A percentile compares a stretch with the other conserved stretches of the same genome.
These are phyloP conservation scores for Hirundo rustica DNA, from an alignment of 2,797 vertebrate species.

Conservation along the genomic window DNA sequence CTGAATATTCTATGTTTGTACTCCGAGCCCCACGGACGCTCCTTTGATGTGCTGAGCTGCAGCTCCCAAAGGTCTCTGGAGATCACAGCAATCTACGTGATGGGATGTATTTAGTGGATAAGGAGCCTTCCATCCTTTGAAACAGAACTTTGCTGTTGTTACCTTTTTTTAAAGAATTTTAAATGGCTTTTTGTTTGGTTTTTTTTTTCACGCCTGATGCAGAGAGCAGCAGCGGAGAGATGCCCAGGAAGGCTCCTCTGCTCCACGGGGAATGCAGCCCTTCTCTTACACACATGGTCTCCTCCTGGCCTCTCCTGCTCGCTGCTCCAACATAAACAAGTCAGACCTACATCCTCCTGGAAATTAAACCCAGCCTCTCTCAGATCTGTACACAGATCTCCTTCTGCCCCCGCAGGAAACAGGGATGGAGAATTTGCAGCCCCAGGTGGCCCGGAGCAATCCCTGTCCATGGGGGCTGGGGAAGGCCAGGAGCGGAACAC, in stretches of 20 bases:
- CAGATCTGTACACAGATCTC: neutral
- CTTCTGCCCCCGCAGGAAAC: neutral
- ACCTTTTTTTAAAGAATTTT: neutral
- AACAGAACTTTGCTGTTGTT: neutral
- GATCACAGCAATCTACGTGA: neutral
- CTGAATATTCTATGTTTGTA: neutral
- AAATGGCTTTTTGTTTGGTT: neutral
- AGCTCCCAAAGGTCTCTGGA: neutral
- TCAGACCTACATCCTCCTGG: neutral
- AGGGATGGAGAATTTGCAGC: neutral
- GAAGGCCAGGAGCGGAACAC: neutral
- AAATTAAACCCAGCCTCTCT: neutral
- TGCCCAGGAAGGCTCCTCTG: neutral
- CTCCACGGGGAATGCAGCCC: neutral
- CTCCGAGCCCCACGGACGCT: neutral
- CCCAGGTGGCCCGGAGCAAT: neutral
- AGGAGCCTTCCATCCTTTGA: neutral
- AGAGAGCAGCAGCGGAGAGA: neutral
- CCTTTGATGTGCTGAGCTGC: neutral
- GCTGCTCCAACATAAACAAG: neutral
- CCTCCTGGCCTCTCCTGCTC: neutral
- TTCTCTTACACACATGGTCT: neutral
- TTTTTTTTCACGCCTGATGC: neutral
- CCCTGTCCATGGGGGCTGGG: neutral
- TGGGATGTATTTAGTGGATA: neutral